Conservation (phyloP, 2,113 vertebrate genomes). For the rat (Rattus norvegicus) region GRCr8 NC_086021.1:132835001-132835500, state of each 20-base stretch:
- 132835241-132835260: background rate
- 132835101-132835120: no score
- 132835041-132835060: no score
- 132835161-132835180: background rate
- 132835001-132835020: no score
- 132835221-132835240: background rate
- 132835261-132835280: background rate
- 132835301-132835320: background rate
- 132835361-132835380: background rate
- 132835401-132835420: background rate
- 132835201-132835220: constrained; percentile 18
- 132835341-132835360: background rate
- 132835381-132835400: background rate
- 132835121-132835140: background rate
- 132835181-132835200: background rate
- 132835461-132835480: constrained; percentile 3
- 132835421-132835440: background rate
- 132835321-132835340: background rate
- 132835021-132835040: no score
- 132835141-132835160: background rate
- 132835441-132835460: background rate
- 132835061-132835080: no score
- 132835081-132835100: no score
- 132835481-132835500: background rate
- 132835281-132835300: background rate